A percentile compares a stretch with the other conserved stretches of the same genome.
phyloP scores from a whole-genome alignment of 2,888 invertebrate genomes.

The Cantharis lateralis region DNA sequence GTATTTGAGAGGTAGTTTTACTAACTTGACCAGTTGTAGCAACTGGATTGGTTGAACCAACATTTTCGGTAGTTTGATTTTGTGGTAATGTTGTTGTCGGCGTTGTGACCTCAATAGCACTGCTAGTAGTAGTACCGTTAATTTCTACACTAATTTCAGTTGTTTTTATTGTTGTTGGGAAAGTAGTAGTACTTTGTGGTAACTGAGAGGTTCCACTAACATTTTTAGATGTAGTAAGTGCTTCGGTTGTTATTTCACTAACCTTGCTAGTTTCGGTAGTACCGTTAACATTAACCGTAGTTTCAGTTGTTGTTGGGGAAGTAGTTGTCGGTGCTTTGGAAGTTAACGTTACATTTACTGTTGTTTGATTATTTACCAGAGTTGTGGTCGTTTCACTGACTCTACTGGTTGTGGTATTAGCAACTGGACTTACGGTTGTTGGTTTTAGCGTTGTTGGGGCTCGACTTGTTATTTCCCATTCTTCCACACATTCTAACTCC shows the following conservation, averaged over 20 bases:
- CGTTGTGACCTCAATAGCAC: neutral
- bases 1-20: neutral
- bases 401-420: neutral
- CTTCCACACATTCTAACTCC: constrained; percentile 20
- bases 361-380: neutral
- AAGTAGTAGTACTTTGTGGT: neutral
- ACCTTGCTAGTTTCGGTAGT: neutral
- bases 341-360: neutral
- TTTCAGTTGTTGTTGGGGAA: neutral
- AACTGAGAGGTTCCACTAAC: neutral
- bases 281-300: neutral
- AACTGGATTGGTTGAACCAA: neutral
- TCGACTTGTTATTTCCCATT: constrained; percentile 17
- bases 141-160: neutral
- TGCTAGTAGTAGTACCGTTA: neutral
- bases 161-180: neutral
- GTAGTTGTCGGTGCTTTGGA: neutral
- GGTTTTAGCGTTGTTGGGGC: constrained; percentile 4
- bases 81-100: neutral
- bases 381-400: neutral
- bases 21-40: neutral
- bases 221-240: neutral
- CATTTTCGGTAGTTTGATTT: neutral
- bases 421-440: neutral
- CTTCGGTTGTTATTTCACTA: neutral